Evolutionary conservation across 2,113 vertebrate genomes (phyloP).

Genomic region (Sclerurus mexicanus): DNA sequence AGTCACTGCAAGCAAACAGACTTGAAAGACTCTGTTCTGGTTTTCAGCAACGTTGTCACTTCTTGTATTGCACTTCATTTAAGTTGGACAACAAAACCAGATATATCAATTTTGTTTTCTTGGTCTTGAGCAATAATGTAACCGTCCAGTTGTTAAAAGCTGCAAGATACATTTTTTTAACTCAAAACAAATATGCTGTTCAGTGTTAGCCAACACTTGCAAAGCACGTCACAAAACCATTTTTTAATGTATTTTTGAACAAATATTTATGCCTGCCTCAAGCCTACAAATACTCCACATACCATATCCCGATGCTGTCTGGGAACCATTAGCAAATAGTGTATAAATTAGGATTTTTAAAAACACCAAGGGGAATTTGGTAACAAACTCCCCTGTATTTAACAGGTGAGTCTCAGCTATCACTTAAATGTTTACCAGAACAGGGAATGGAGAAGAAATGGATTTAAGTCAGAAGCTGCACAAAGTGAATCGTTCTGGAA

Average conservation of each 20-base stretch:
- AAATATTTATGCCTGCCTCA: neutral
- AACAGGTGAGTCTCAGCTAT: neutral
- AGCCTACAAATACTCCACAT: neutral
- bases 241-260: neutral
- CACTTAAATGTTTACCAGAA: neutral
- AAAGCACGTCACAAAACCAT: neutral
- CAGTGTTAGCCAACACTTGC: neutral
- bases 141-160: neutral
- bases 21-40: neutral
- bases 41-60: neutral
- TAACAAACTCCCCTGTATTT: neutral
- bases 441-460: neutral
- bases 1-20: neutral
- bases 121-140: neutral
- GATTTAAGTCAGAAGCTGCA: neutral
- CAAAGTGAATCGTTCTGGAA: neutral
- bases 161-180: neutral
- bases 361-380: neutral
- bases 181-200: neutral
- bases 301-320: neutral
- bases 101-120: neutral
- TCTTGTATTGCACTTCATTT: neutral
- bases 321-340: neutral
- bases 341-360: neutral
- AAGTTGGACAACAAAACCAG: neutral